Evolutionary conservation across 2,113 vertebrate genomes (phyloP), one percentile per base, ranked within the genome.

Genomic region (Corythornis cristatus): DNA sequence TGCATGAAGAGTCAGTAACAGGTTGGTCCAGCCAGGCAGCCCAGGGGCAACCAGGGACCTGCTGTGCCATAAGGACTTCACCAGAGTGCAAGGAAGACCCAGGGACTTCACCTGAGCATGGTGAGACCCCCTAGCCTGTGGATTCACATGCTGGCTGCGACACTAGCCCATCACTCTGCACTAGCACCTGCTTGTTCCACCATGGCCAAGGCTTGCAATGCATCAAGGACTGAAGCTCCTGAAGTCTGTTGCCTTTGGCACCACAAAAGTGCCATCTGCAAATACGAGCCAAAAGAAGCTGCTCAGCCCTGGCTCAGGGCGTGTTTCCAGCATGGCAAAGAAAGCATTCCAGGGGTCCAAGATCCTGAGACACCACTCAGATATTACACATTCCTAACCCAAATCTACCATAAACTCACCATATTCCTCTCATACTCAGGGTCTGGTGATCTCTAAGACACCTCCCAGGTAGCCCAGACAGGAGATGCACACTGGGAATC

Each of bases 11-110:
- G 57, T 56, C 64, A 81, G 40, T 50, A 81, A 71, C 83, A 71
- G 88, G 90, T 19, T 60, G 79, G 85, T 81, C 88, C 83, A 81
- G 86, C 76, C 83, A 74, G 46, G 72, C 22, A 76, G 73, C 78
- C 33, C 0, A 9, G 33, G 62, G 54, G 20, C 64, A 93, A 60
- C 29, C 1, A 4, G 25, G 33, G 48, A 64, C 21, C 40, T 71
- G 65, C 43, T 1, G 4, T 13, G 33, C 37, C 3, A 0, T 6
- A n/a, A 83, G 53, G 40, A 77, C 53, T 54, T 54, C 53, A 31
- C 53, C 26, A 26, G 53, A 31, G 51, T 54, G 26, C 6, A 29
- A 80, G 51, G 33, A 76, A 77, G 33, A 77, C 43, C 16, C 67
- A 56, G 15, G 42, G 29, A 43, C 56, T 26, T 43, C 29, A 17